Evolutionary conservation across 2,888 invertebrate species (phyloP), one percentile per base, ranked within the genome.

Genomic region (Nudaria mundana): DNA sequence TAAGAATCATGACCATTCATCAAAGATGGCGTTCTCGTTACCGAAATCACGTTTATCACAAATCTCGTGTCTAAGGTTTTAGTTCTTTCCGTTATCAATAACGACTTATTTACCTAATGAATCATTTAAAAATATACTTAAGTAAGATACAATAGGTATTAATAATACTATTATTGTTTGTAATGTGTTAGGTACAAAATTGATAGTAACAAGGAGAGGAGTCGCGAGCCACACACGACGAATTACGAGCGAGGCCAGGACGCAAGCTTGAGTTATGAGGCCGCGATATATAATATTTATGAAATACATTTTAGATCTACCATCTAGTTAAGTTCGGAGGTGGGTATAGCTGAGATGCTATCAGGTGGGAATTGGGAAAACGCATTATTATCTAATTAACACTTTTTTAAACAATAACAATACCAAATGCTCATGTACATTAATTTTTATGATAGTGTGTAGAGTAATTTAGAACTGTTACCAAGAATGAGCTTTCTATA

Each of bases 31-130:
- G 66, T 66, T 69, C 86, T 86, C 78, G 87, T 87, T 87, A 86
- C 86, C 77, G 62, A 86, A 87, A 85, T 84, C 86, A 82, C 81
- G 83, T 81, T 83, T 81, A 84, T 86, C 86, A 84, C 86, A 84
- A 80, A 86, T 86, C 85, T 85, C 86, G 84, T 77, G 81, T 84
- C 82, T 81, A 81, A 83, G 83, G 80, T 77, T 80, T 81, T 80
- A 76, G 68, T 65, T 75, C 65, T 65, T 45, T 58, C 38, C 30
- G 44, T 43, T 35, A 37, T 30, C 15, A n/a, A 48, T 43, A 73
- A 62, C 20, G 63, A 18, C 50, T 3, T 64, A 78, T 64, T 47
- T 53, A 10, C 31, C 11, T 16, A 7, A 5, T 20, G 8, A 0
- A 13, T 7, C 49, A 58, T 23, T 37, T 30, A 15, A 77, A 48